phyloP scores from a whole-genome alignment of 2,113 vertebrate species.

The Labeo rohita region DNA sequence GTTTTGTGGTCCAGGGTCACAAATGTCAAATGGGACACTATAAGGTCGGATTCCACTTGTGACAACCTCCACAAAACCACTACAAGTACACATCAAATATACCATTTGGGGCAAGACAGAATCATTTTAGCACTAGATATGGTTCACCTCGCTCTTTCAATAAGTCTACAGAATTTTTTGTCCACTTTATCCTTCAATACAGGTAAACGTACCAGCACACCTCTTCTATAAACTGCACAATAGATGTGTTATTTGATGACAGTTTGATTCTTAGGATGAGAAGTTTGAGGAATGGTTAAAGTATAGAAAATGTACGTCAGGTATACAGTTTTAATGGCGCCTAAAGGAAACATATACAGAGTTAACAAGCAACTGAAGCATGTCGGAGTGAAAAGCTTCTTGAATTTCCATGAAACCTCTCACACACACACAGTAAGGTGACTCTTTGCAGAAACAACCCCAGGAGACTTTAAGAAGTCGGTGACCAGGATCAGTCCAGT shows the following conservation, averaged over 20 bases:
- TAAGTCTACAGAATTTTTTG: neutral
- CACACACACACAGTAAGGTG: slow-evolving; percentile 37
- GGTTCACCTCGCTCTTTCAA: neutral
- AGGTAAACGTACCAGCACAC: neutral
- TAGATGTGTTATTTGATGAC: neutral
- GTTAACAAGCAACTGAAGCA: slow-evolving; percentile 8
- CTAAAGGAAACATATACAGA: slow-evolving; percentile 2
- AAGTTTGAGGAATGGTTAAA: slow-evolving; percentile 24
- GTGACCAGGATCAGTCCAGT: slow-evolving; percentile 48
- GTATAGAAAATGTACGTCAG: neutral
- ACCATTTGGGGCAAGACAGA: neutral
- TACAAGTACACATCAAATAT: neutral
- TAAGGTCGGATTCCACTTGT: neutral
- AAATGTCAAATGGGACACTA: neutral
- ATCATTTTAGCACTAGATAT: neutral
- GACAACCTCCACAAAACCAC: neutral
- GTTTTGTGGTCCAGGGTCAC: too few relatives aligned
- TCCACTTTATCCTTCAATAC: neutral
- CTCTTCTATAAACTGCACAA: neutral
- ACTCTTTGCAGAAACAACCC: slow-evolving; percentile 38
- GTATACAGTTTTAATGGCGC: neutral
- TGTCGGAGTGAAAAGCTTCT: slow-evolving; percentile 30
- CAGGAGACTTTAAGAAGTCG: slow-evolving; percentile 40
- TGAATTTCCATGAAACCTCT: slow-evolving; percentile 28
- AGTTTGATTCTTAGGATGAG: neutral